Evolutionary conservation across 1,140 invertebrate genomes (phyloP).

Genomic region (Zaprionus gabonicus): DNA sequence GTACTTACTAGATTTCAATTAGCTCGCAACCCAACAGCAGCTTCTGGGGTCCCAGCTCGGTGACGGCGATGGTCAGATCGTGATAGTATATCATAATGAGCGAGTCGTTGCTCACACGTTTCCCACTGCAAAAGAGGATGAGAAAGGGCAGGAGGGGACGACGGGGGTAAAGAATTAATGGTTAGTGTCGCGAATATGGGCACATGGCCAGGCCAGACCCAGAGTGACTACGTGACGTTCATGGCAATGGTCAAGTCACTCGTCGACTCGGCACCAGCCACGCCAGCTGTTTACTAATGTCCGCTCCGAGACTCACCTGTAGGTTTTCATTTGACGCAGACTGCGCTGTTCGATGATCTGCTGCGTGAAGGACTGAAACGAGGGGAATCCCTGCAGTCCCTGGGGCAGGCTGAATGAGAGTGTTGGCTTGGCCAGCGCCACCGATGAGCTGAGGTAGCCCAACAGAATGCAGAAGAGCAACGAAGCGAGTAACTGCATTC

Average conservation of each 20-base stretch:
- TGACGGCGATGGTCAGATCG: slow-evolving; percentile 92
- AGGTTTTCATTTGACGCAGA: slow-evolving; percentile 82
- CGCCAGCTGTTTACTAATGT: slow-evolving; percentile 40
- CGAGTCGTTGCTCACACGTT: slow-evolving; percentile 87
- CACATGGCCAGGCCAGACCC: slow-evolving; percentile 57
- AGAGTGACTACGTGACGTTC: slow-evolving; percentile 55
- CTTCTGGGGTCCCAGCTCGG: slow-evolving; percentile 88
- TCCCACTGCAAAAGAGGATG: slow-evolving; percentile 85
- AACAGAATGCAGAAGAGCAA: slow-evolving; percentile 64
- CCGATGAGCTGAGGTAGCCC: slow-evolving; percentile 69
- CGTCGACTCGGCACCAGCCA: background rate
- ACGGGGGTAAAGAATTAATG: background rate
- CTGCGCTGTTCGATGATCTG: slow-evolving; percentile 81
- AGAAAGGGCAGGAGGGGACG: slow-evolving; percentile 62
- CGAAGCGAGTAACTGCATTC: slow-evolving; percentile 67
- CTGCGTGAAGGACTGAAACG: slow-evolving; percentile 82
- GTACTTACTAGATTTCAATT: slow-evolving; percentile 92
- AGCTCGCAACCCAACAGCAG: slow-evolving; percentile 91
- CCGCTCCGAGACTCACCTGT: slow-evolving; percentile 68
- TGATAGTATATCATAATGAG: slow-evolving; percentile 90
- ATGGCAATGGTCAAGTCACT: slow-evolving; percentile 54
- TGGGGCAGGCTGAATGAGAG: slow-evolving; percentile 76
- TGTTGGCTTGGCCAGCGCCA: slow-evolving; percentile 76
- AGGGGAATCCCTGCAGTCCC: slow-evolving; percentile 75
- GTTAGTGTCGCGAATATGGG: slow-evolving; percentile 47